phyloP scores from a whole-genome alignment of 64 coral and sea anemone genomes.

The Stichodactyla mertensii region DNA sequence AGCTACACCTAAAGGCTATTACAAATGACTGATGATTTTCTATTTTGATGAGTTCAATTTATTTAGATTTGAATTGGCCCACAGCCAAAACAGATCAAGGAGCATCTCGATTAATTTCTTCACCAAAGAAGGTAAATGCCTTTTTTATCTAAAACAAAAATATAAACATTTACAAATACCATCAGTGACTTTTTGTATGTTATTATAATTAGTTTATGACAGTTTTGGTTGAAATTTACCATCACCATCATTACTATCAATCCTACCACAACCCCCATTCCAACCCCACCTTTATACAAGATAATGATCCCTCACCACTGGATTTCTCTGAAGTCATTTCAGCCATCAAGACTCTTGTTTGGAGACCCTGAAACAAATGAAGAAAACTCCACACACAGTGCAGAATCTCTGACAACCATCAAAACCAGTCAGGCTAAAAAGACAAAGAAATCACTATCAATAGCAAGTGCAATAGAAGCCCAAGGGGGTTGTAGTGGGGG shows the following conservation, averaged over 20 bases:
- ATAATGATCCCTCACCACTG: neutral
- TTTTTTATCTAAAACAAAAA: neutral
- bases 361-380: neutral
- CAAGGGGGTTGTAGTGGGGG: constrained; percentile 73
- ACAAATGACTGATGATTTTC: neutral
- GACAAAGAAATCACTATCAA: neutral
- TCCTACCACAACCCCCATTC: neutral
- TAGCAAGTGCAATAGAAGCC: constrained; percentile 45
- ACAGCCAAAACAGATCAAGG: neutral
- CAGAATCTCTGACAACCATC: neutral
- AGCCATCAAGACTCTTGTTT: constrained; percentile 24
- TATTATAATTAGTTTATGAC: too few species aligned
- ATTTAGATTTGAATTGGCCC: neutral
- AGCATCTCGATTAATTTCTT: neutral
- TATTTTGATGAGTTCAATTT: neutral
- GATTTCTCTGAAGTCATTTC: neutral
- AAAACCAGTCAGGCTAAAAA: neutral
- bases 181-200: neutral
- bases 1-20: too few species aligned
- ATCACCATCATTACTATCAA: neutral
- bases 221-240: too few species aligned
- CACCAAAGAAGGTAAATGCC: neutral
- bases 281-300: neutral
- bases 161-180: neutral
- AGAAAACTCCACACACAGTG: neutral